Evolutionary conservation across 2,113 vertebrate genomes (phyloP).

Genomic region (Etheostoma cragini): DNA sequence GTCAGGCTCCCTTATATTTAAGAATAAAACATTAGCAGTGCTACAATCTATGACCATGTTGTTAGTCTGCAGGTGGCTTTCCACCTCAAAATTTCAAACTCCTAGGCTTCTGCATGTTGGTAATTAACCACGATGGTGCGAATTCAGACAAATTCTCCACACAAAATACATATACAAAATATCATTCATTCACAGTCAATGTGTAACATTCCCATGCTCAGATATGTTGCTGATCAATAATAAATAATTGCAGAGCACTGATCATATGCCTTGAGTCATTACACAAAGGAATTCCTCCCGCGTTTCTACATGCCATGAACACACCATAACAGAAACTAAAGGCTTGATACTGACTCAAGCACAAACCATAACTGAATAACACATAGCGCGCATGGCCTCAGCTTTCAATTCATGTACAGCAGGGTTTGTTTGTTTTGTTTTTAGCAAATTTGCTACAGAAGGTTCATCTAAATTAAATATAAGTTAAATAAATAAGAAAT

Average conservation of each 20-base stretch:
- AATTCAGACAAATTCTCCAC: constrained; percentile 62
- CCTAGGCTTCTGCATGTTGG: constrained; percentile 39
- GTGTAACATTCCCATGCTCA: constrained; percentile 86
- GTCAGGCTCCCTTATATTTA: constrained; percentile 43
- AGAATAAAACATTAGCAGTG: constrained; percentile 64
- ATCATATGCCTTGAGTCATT: constrained; percentile 48
- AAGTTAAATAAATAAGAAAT: constrained; percentile 78
- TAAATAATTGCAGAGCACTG: constrained; percentile 60
- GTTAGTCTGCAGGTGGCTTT: constrained; percentile 45
- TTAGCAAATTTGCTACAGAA: constrained; percentile 61
- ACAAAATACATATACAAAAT: constrained; percentile 78
- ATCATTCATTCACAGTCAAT: constrained; percentile 82
- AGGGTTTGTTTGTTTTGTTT: constrained; percentile 45
- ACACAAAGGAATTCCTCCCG: constrained; percentile 43
- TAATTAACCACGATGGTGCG: constrained; percentile 56
- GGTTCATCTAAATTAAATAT: constrained; percentile 60
- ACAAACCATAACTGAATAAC: constrained; percentile 37
- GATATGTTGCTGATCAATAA: constrained; percentile 74
- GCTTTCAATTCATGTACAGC: constrained; percentile 61
- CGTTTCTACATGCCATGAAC: constrained; percentile 58
- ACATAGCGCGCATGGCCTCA: constrained; percentile 44
- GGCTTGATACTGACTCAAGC: constrained; percentile 50
- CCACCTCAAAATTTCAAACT: constrained; percentile 27
- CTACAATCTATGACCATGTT: constrained; percentile 62
- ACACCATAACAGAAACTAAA: constrained; percentile 37